Conservation (phyloP, 2,113 vertebrate genomes). For the Tiliqua scincoides region DNA sequence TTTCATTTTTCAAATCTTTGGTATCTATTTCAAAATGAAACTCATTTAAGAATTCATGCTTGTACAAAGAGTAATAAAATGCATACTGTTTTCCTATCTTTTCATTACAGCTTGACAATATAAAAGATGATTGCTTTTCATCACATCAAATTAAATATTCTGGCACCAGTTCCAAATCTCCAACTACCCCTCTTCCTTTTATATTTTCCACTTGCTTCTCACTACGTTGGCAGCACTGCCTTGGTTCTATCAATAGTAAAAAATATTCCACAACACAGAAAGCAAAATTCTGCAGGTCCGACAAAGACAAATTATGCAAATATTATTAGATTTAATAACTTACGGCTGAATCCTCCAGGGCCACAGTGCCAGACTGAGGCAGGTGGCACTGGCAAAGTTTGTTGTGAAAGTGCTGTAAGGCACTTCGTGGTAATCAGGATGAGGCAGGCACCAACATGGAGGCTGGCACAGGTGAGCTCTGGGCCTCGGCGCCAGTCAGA, state of each 20-base stretch:
- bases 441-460: no score
- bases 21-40: background rate
- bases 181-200: background rate
- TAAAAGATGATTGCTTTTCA: background rate
- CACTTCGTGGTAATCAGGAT: no score
- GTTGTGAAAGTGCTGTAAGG: no score
- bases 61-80: background rate
- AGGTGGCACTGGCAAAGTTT: no score
- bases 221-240: background rate
- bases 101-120: background rate
- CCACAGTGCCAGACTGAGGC: no score
- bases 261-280: background rate
- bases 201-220: slow-evolving; percentile 2
- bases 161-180: background rate
- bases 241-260: background rate
- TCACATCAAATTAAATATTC: background rate
- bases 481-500: no score
- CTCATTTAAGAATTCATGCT: background rate
- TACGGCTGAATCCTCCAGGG: no score
- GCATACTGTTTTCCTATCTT: background rate
- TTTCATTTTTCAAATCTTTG: background rate
- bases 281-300: background rate
- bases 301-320: background rate
- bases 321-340: background rate
- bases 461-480: no score